Evolutionary conservation across 23 tunicate genomes (phyloP), one percentile per base, ranked within the genome.

Genomic region (Phallusia fumigata): DNA sequence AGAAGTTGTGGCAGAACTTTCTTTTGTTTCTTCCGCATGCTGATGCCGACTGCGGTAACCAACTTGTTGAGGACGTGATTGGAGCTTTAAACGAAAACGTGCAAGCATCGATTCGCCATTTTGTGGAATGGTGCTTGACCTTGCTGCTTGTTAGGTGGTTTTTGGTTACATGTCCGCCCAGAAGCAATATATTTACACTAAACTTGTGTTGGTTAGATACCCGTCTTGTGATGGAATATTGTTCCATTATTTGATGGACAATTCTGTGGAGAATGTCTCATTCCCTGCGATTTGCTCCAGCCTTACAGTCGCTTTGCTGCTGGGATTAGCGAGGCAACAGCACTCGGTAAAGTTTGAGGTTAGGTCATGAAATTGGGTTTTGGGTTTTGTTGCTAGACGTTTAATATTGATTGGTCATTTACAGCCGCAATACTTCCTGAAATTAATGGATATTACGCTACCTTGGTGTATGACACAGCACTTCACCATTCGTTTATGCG

Each of bases 401-500:
- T 21, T 6, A 58, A 58, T 21, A 58, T 24, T 16, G 3, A 58
- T 58, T 22, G 28, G 3, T 58, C 5, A 16, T 58, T 44, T 75
- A 18, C 82, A 87, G 91, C 80, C 79, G 13, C 52, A 76, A 35
- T 92, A 80, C 64, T 87, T 84, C 31, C 33, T 87, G 35, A 26
- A 84, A 3, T 35, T 92, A 18, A 36, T 84, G 0, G 80, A 92
- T 36, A 12, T 35, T 32, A 73, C 79, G 34, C 21, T 88, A n/a
- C 98, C 98, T 11, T 93, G 98, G 98, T 93, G 98, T 87, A 93
- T 81, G 93, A 84, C 75, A 64, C 98, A 93, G 98, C 93, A 93
- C 35, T 93, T 93, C 72, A 45, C 93, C 18, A 84, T 93, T 51
- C 83, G 98, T 24, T 49, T 93, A 30, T 78, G 88, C 52, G 98